Evolutionary conservation across 2,797 vertebrate genomes (phyloP).

Genomic region (Pipistrellus nathusii): DNA sequence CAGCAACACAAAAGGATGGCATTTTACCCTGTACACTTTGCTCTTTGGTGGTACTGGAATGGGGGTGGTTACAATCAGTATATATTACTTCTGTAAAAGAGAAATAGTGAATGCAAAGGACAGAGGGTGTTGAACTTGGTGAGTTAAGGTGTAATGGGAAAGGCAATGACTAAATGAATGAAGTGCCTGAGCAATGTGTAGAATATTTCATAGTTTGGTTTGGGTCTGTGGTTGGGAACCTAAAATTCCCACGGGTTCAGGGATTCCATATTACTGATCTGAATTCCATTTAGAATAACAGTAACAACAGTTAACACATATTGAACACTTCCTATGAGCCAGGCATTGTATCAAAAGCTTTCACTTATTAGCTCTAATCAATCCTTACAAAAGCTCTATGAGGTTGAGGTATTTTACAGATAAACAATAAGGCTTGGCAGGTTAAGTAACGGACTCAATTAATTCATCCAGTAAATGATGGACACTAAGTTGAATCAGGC

Average conservation of each 20-base stretch:
- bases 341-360: neutral
- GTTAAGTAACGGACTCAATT: neutral
- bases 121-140: neutral
- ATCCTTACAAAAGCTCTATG: neutral
- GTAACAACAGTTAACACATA: neutral
- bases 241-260: neutral
- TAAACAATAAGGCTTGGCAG: neutral
- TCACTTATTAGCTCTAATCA: slow-evolving; percentile 23
- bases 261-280: neutral
- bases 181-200: neutral
- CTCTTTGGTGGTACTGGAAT: neutral
- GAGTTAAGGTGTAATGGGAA: neutral
- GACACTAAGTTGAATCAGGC: neutral
- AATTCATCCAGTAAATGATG: neutral
- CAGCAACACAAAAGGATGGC: neutral
- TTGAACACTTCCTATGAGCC: neutral
- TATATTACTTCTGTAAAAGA: neutral
- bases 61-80: neutral
- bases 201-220: neutral
- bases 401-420: neutral
- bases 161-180: neutral
- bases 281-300: slow-evolving; percentile 24
- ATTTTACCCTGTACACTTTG: neutral
- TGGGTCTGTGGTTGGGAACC: neutral
- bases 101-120: neutral